Evolutionary conservation across 2,797 vertebrate genomes (phyloP).

Genomic region (Arrhamphus sclerolepis): DNA sequence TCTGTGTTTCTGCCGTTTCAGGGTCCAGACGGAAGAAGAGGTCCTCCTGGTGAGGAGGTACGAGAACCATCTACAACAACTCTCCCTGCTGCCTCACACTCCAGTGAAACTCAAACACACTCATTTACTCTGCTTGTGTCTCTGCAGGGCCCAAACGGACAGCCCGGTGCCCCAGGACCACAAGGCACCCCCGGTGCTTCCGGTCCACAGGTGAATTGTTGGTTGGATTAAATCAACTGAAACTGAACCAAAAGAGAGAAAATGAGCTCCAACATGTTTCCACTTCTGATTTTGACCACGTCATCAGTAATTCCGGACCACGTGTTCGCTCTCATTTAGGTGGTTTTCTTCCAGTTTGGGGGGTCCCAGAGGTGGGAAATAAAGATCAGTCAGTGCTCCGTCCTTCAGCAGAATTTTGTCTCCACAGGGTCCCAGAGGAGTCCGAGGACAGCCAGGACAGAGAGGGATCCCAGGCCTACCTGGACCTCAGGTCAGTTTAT

Average conservation of each 20-base stretch:
- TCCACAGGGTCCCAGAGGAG: conserved; percentile 82
- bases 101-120: background rate
- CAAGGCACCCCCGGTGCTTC: conserved; percentile 75
- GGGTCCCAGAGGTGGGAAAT: too few species aligned
- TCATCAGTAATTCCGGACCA: too few species aligned
- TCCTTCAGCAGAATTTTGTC: background rate
- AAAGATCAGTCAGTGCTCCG: background rate
- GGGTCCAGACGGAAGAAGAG: conserved; percentile 83
- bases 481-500: conserved; percentile 81
- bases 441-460: conserved; percentile 75
- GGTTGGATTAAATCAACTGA: background rate
- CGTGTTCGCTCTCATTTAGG: too few species aligned
- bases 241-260: too few species aligned
- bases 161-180: conserved; percentile 71
- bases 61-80: background rate
- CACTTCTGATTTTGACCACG: too few species aligned
- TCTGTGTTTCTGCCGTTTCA: conserved; percentile 44
- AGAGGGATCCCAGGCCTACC: conserved; percentile 77
- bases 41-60: conserved; percentile 80
- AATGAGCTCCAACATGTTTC: too few species aligned
- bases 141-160: conserved; percentile 79
- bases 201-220: conserved; percentile 83
- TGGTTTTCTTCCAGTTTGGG: too few species aligned
- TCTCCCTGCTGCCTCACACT: background rate
- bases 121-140: conserved; percentile 4